Evolutionary conservation across 1,140 invertebrate species (phyloP), one percentile per base, ranked within the genome.

Genomic region (Orussus abietinus): DNA sequence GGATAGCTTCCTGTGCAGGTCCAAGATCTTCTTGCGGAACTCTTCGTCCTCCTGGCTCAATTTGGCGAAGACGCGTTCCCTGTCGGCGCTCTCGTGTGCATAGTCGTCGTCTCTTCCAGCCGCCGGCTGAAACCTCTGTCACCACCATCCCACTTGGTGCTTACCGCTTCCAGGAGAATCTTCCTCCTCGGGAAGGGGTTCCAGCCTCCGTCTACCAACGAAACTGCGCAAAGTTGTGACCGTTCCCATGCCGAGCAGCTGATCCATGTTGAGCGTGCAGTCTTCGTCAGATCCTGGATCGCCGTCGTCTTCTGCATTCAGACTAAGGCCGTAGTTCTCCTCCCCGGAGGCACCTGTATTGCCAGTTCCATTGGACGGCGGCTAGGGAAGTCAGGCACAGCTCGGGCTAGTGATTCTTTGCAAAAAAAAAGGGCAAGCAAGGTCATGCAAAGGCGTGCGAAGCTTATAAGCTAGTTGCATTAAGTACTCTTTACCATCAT

Each of bases 351-450:
- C 19, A 26, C 38, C 20, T 25, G 39, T 30, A 19, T 42, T 46
- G 21, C 37, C 31, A 15, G 45, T 19, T 25, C 56, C 54, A 37
- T 66, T 63, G 36, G 48, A 61, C 26, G 64, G 64, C 55, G 67
- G 67, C 69, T 72, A 68, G 39, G 64, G 59, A 67, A 71, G 66
- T 66, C 66, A 69, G 59, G 57, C 53, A 66, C 64, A 68, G 58
- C 63, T 67, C 59, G 59, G 59, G 55, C 66, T 71, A 69, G 57
- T 69, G 59, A 69, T 66, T 72, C 66, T 71, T 72, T 52, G 64
- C 58, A 70, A 72, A 72, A 57, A n/a, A n/a, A 69, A 46, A 69
- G 66, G 65, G 61, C 64, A 69, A 72, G 69, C 69, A 42, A 58
- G 49, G 55, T 67, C 69, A 69, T 72, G 69, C 69, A 69, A 52